Evolutionary conservation across 2,888 invertebrate species (phyloP), one percentile per base, ranked within the genome.

Genomic region (Polydrusus pterygomalis): DNA sequence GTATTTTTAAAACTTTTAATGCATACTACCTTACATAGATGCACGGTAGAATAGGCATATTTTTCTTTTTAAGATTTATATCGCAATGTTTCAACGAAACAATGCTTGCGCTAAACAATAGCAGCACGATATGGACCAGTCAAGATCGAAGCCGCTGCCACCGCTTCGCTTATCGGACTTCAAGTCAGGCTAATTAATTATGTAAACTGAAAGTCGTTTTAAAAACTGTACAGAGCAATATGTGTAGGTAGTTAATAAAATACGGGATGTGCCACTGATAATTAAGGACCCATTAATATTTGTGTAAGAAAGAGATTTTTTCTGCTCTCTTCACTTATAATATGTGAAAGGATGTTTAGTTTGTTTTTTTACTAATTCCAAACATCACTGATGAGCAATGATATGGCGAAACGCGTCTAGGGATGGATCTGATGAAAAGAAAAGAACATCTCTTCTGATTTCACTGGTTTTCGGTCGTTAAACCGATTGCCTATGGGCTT

Each of bases 61-160:
- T 67, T 47, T 74, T 56, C 65, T 49, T 65, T 64, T 64, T 38
- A 25, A 67, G 75, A 75, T 75, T 67, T 70, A 70, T 64, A 70
- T 75, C 70, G 49, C 11, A n/a, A 47, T 58, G 54, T 20, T 47
- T 60, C 25, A 34, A 45, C 43, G 20, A 49, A 54, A 75, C 71
- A 75, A 72, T 75, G 49, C 67, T 45, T 62, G 40, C 51, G 60
- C 40, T 62, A 71, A 75, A 75, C 75, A 75, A 75, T 75, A 62
- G 71, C 60, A 6, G 62, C 75, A 72, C 75, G 71, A 71, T 67
- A 56, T 70, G 71, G 67, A 51, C 67, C 68, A 68, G 54, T 62
- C 49, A 60, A 60, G 58, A 60, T 15, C n/a, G 8, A 11, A n/a
- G 34, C 58, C 58, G 34, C 15, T 0, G 15, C 49, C 49, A 25